These are phyloP conservation scores for Clusia tigrina DNA, from an alignment of 2,888 invertebrate genomes.

Conservation along the genomic window DNA sequence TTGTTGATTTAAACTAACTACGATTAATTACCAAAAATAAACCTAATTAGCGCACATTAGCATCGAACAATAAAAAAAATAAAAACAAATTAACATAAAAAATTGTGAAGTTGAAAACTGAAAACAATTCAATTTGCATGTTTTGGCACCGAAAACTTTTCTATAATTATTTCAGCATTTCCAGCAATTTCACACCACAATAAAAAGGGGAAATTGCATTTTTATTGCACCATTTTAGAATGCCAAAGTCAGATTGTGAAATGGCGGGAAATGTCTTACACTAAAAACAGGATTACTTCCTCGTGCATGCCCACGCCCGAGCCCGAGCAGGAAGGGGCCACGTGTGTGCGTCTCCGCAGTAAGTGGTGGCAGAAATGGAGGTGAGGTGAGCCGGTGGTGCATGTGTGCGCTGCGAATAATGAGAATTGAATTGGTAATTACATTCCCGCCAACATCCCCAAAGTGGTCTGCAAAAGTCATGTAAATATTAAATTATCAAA, in stretches of 20 bases:
- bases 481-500: slow-evolving; percentile 28
- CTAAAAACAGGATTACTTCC: background rate
- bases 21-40: background rate
- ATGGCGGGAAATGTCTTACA: background rate
- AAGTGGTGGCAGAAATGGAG: background rate
- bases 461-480: slow-evolving; percentile 24
- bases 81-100: too few species aligned
- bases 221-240: slow-evolving; percentile 8
- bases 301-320: background rate
- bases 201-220: slow-evolving; percentile 20
- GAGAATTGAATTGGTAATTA: slow-evolving; percentile 29
- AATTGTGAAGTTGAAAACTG: background rate
- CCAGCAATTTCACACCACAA: slow-evolving; percentile 23
- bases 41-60: background rate
- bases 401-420: slow-evolving; percentile 17
- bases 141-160: slow-evolving; percentile 17
- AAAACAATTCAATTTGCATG: slow-evolving; percentile 17
- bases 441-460: slow-evolving; percentile 13
- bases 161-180: slow-evolving; percentile 24
- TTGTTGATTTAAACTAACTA: too few species aligned
- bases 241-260: background rate
- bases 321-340: background rate
- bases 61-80: too few species aligned
- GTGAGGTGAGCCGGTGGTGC: background rate
- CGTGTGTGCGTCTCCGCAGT: background rate